Conservation (phyloP, 64 coral and sea anemone genomes). For the Montipora foliosa region DNA sequence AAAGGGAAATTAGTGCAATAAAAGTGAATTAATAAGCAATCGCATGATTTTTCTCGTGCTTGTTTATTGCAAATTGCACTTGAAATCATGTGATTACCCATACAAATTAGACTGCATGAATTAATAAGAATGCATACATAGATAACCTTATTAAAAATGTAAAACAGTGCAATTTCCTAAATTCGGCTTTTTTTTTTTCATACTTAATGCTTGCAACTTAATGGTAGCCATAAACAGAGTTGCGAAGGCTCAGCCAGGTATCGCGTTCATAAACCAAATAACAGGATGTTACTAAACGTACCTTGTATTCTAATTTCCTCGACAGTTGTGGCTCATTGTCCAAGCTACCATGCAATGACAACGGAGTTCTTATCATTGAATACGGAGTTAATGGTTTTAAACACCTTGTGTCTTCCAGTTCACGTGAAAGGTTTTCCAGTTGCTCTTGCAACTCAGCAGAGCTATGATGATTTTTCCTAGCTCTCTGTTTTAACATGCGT, state of each 20-base stretch:
- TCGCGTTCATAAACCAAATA: not conserved
- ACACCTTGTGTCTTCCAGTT: slow-evolving; percentile 77
- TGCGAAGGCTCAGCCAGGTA: not conserved
- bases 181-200: too few relatives aligned
- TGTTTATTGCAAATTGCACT: too few relatives aligned
- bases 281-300: not conserved
- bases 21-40: too few relatives aligned
- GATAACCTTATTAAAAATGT: too few relatives aligned
- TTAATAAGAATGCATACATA: too few relatives aligned
- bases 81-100: too few relatives aligned
- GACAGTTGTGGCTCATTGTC: not conserved
- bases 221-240: too few relatives aligned
- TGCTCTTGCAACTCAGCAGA: slow-evolving; percentile 78
- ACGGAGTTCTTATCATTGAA: not conserved
- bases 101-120: too few relatives aligned
- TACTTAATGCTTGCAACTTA: too few relatives aligned
- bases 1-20: too few relatives aligned
- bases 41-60: too few relatives aligned
- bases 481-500: slow-evolving; percentile 55
- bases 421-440: slow-evolving; percentile 67
- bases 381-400: slow-evolving; percentile 77
- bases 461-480: slow-evolving; percentile 71
- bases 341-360: not conserved
- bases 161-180: too few relatives aligned
- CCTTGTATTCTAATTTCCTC: slow-evolving; percentile 62